phyloP scores from a whole-genome alignment of 2,113 vertebrate species.

The Monarcha castaneiventris region DNA sequence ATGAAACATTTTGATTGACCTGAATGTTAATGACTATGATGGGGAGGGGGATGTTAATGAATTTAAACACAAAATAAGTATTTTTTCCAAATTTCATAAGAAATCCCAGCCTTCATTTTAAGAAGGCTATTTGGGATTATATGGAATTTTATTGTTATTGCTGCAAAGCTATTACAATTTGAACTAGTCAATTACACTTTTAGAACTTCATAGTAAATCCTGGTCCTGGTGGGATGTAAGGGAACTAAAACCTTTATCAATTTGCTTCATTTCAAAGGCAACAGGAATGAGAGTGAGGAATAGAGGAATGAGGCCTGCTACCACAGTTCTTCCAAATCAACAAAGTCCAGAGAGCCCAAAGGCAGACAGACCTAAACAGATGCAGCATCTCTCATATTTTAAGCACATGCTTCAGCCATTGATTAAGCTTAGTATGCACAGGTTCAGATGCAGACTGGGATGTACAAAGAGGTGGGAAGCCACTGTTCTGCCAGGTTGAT shows the following conservation, averaged over 20 bases:
- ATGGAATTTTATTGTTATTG: not conserved
- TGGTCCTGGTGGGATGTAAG: not conserved
- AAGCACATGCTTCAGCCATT: not conserved
- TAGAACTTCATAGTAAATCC: not conserved
- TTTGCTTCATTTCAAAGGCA: not conserved
- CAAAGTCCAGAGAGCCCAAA: not conserved
- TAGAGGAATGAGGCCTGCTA: not conserved
- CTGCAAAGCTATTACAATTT: not conserved
- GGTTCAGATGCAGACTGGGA: not conserved
- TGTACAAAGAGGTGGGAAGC: not conserved
- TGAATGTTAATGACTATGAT: not conserved
- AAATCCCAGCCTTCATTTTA: not conserved
- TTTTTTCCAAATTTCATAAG: not conserved
- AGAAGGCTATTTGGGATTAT: not conserved
- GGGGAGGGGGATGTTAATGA: rapidly evolving
- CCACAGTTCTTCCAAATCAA: not conserved
- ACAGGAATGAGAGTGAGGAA: not conserved
- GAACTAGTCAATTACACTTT: not conserved
- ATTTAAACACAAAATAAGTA: not conserved
- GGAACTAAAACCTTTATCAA: not conserved
- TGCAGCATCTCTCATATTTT: not conserved
- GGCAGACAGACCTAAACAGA: not conserved
- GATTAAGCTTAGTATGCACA: not conserved
- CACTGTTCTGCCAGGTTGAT: not conserved
- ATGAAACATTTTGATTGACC: not conserved